Evolutionary conservation across 2,113 vertebrate genomes (phyloP), one percentile per base, ranked within the genome.

Genomic region (Craseonycteris thonglongyai): DNA sequence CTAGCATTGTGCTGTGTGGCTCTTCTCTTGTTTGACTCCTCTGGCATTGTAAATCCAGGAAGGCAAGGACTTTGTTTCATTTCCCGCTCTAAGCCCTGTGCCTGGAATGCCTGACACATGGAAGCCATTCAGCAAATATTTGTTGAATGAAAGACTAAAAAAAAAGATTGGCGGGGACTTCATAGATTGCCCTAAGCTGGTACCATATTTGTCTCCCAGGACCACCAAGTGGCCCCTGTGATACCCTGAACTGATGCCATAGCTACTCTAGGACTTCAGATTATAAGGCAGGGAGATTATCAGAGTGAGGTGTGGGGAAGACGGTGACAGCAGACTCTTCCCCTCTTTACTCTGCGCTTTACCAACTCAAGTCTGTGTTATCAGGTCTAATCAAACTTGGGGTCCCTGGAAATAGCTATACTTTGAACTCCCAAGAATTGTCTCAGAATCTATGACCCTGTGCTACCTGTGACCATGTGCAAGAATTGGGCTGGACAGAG

Each of bases 71-170:
- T 92, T 80, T 58, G 81, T 68, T 96, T 91, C 65, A 56, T 71
- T 95, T n/a, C 47, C 22, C 24, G 2, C 49, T 58, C 21, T 45
- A 47, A 89, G 28, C 38, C 51, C 47, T 88, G 49, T 54, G 33
- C 38, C 66, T 75, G 33, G 81, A 76, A 79, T 24, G 11, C 28
- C 45, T 66, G 28, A n/a, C 61, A 63, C 18, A 1, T 38, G 47
- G 54, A 86, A 91, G 74, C 74, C 71, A 56, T 88, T 86, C 81
- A 82, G 65, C 74, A 88, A 94, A 51, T 78, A 19, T 82, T 85
- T 91, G 74, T 68, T 61, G 42, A 49, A 58, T 91, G 89, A 94
- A 56, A 35, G 61, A 68, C 30, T 76, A 81, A 68, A 81, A 65
- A 65, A 78, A 54, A n/a, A 65, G 71, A 83, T 19, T 71, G 45